Percentiles rank a stretch among this genome's conserved stretches.
Evolutionary conservation across 2,888 invertebrate genomes (phyloP).

Genomic region (Lithophane semibrunnea): DNA sequence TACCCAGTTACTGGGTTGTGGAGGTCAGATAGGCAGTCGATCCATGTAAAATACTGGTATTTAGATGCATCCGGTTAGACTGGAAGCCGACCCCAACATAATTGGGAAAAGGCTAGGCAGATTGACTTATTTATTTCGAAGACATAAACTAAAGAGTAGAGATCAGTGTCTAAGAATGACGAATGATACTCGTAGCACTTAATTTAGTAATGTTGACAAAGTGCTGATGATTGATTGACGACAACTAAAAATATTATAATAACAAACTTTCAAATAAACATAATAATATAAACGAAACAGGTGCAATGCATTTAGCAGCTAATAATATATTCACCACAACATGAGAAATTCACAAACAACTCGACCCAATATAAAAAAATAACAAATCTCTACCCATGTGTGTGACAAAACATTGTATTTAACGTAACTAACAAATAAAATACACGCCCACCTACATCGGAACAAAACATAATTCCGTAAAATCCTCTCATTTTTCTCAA

Average conservation of each 20-base stretch:
- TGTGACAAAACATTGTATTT: not conserved
- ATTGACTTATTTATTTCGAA: no score
- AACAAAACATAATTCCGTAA: conserved; percentile 39
- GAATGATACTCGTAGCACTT: not conserved
- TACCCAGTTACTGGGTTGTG: no score
- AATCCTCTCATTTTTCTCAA: conserved; percentile 54
- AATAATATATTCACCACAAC: not conserved
- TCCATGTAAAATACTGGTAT: no score
- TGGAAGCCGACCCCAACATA: no score
- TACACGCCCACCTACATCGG: conserved; percentile 6
- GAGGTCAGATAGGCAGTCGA: no score
- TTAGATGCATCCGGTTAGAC: no score
- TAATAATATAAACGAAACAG: not conserved
- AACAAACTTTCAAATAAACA: not conserved
- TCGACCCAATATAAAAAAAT: not conserved
- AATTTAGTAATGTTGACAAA: not conserved
- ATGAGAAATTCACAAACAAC: not conserved
- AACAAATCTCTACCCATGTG: not conserved
- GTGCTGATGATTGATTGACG: no score
- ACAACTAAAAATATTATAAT: not conserved
- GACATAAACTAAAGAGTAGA: not conserved
- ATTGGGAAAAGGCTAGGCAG: no score
- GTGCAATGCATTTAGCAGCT: not conserved
- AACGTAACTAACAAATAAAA: conserved; percentile 23
- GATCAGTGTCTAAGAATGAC: not conserved